Evolutionary conservation across 2,113 vertebrate species (phyloP), one percentile per base, ranked within the genome.

Genomic region (Dryoscopus gambensis): DNA sequence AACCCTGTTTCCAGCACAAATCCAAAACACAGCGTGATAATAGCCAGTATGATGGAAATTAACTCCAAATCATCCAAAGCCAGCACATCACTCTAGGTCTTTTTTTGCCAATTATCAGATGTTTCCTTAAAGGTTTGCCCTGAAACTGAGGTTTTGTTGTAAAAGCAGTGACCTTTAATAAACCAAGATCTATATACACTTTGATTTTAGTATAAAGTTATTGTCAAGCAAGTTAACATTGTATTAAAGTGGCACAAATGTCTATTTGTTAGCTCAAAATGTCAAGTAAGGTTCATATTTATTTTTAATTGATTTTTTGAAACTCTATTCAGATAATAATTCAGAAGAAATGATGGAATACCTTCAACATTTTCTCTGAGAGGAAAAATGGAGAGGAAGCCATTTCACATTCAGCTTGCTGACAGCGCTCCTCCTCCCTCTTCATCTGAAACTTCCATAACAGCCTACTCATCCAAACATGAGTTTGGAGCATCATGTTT

Each of bases 21-120:
- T 49, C 1, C 3, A 37, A 60, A 73, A 21, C 9, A 23, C 1
- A 59, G 6, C 1, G 7, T 4, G 13, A 27, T 18, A 22, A 11
- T 0, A 76, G 1, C 4, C 16, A 9, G 8, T 50, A 1, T 20
- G 37, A 63, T 31, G 22, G 71, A 76, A 86, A 78, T 18, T 44
- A 62, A 47, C 18, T 39, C 17, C 46, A 11, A 35, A 11, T 6
- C 13, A 35, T 1, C 1, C 24, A 40, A 55, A 86, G 15, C 6
- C 10, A 62, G 3, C 5, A 39, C 10, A 42, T 33, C 5, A 52
- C 5, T 44, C 13, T 42, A n/a, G 6, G 10, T 13, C 9, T 30
- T 81, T 75, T 89, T 73, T 50, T 60, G 6, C 0, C 13, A 42
- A 16, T 40, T 75, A 35, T 50, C 17, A 59, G 8, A 35, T 3